Conservation (phyloP, 2,888 invertebrate genomes). For the Urechis unicinctus region DNA sequence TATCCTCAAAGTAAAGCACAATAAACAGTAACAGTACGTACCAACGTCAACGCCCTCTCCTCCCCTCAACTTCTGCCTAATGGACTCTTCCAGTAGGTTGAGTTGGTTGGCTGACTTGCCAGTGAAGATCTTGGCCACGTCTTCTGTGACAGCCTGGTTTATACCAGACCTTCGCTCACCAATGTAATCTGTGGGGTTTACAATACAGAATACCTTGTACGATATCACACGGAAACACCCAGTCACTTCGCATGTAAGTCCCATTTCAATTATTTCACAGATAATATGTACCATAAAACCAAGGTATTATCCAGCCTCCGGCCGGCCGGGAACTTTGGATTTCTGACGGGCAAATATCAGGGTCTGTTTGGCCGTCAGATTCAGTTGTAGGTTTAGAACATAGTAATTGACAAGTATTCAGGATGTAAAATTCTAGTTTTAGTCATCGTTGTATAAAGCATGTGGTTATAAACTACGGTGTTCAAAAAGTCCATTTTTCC, state of each 20-base stretch:
- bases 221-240: background rate
- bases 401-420: too few species aligned
- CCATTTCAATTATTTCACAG: background rate
- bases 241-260: background rate
- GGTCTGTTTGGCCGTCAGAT: too few species aligned
- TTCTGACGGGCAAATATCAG: too few species aligned
- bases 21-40: slow-evolving; percentile 16
- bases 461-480: too few species aligned
- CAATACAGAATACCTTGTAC: too few species aligned
- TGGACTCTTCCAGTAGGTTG: slow-evolving; percentile 72
- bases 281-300: too few species aligned
- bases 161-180: slow-evolving; percentile 60
- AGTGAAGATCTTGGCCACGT: slow-evolving; percentile 83
- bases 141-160: slow-evolving; percentile 82
- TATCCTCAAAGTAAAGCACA: background rate
- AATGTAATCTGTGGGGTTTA: slow-evolving; percentile 14
- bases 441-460: too few species aligned
- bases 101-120: slow-evolving; percentile 87
- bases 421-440: too few species aligned
- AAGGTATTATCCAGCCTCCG: too few species aligned
- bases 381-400: too few species aligned
- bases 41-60: slow-evolving; percentile 87
- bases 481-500: too few species aligned
- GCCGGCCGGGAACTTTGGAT: too few species aligned
- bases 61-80: slow-evolving; percentile 77